Conservation (phyloP, 2,888 invertebrate species). For the Lacanobia wlatinum region DNA sequence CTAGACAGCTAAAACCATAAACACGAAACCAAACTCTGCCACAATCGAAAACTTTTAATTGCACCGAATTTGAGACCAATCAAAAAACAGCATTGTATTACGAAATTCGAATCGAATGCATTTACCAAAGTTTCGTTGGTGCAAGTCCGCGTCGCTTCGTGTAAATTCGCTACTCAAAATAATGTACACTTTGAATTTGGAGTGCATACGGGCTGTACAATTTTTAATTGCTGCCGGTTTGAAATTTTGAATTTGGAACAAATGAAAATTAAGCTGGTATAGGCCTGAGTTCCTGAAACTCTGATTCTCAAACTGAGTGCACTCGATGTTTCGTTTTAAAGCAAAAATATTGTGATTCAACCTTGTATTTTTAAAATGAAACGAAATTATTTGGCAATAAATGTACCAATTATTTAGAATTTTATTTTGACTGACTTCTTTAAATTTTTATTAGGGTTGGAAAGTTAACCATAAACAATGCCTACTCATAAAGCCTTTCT, state of each 20-base stretch:
- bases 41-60: conserved; percentile 86
- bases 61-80: conserved; percentile 85
- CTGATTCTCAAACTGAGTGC: not conserved
- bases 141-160: conserved; percentile 78
- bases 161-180: conserved; percentile 78
- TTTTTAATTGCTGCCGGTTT: conserved; percentile 64
- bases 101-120: conserved; percentile 76
- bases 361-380: not conserved
- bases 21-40: conserved; percentile 60
- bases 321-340: not conserved
- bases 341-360: not conserved
- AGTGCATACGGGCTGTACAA: conserved; percentile 74
- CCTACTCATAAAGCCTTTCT: not conserved
- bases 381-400: not conserved
- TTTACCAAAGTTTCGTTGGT: conserved; percentile 76
- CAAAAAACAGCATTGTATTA: conserved; percentile 86
- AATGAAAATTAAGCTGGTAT: conserved; percentile 27
- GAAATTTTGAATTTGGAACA: conserved; percentile 53
- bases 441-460: no score
- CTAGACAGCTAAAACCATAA: conserved; percentile 51
- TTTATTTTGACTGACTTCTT: not conserved
- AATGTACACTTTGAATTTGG: conserved; percentile 75
- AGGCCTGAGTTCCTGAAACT: conserved; percentile 1
- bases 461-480: not conserved
- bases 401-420: not conserved